Conservation (phyloP, 2,888 invertebrate genomes). For the Amaurobius ferox region DNA sequence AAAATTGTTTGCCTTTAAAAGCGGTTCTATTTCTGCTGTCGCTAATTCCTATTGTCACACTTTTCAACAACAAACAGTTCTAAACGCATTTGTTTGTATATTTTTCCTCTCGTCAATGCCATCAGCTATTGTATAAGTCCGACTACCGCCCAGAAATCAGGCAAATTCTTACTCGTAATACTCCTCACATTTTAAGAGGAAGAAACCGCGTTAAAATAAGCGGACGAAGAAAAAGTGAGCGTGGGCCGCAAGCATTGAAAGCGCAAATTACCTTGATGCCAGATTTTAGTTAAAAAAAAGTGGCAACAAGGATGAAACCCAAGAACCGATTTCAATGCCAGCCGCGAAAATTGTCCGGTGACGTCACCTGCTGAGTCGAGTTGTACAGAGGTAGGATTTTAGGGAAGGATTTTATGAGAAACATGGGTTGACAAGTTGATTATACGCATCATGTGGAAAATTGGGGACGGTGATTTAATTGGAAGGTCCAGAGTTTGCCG, state of each 20-base stretch:
- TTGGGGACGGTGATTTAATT: not conserved
- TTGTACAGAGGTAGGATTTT: not conserved
- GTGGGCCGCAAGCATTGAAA: slow-evolving; percentile 23
- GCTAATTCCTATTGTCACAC: no score
- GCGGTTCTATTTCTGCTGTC: no score
- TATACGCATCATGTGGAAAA: not conserved
- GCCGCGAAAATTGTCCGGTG: slow-evolving; percentile 5
- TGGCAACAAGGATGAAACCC: not conserved
- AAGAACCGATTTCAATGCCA: slow-evolving; percentile 13
- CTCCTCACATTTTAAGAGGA: not conserved
- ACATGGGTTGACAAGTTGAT: not conserved
- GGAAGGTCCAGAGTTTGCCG: not conserved
- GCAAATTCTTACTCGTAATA: not conserved
- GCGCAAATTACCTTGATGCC: slow-evolving; percentile 29
- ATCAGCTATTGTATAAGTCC: not conserved
- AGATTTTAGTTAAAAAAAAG: not conserved
- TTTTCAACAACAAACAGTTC: not conserved
- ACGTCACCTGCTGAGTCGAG: slow-evolving; percentile 4
- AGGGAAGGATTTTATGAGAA: not conserved
- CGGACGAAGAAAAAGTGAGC: not conserved
- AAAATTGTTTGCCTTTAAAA: no score
- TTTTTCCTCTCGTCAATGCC: not conserved
- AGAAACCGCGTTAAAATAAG: not conserved
- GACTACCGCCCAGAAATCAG: not conserved
- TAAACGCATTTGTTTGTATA: not conserved